Evolutionary conservation across 2,797 vertebrate genomes (phyloP), one percentile per base, ranked within the genome.

Genomic region (Bradypus variegatus): DNA sequence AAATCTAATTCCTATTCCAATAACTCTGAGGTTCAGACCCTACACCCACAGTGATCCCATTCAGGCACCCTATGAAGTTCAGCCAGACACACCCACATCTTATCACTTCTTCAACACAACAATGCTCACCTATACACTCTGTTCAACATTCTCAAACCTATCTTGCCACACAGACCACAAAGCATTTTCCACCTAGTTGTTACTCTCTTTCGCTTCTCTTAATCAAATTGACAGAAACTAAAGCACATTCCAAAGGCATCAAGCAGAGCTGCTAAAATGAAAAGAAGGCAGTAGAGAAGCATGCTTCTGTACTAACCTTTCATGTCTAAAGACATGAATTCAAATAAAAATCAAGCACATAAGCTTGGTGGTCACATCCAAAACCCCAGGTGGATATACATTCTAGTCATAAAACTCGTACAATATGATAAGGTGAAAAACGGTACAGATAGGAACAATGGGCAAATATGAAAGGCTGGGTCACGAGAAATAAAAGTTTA

Each of bases 151-250:
- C 33, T 55, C 77, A 36, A 67, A 60, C 21, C 48, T 77, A 38
- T 55, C 77, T 75, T 64, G 36, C 75, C 33, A 16, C 70, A 72
- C 11, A 82, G 45, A 90, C n/a, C 50, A 80, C 64, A 83, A 88
- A 87, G 60, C 64, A 75, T 78, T 85, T 91, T 94, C 89, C 92
- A 90, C 82, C 73, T 53, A 53, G 80, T 93, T 8, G 2, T 84
- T 92, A 84, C 80, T 90, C 76, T 84, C 91, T 93, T 88, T 84
- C 86, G 50, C 14, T 80, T 77, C 89, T 92, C 92, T 94, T 92
- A 95, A 94, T 96, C 95, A 95, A 94, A 91, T 5, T 94, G 92
- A 91, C 89, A 93, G 93, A 89, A 91, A 92, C 80, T 81, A 82
- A 87, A 91, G 84, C 93, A 94, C 91, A 95, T 81, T 89, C 91